A percentile compares a stretch with the other conserved stretches of the same genome.
Evolutionary conservation across 2,113 vertebrate genomes (phyloP).

Genomic region (Nannobrachium achirus): DNA sequence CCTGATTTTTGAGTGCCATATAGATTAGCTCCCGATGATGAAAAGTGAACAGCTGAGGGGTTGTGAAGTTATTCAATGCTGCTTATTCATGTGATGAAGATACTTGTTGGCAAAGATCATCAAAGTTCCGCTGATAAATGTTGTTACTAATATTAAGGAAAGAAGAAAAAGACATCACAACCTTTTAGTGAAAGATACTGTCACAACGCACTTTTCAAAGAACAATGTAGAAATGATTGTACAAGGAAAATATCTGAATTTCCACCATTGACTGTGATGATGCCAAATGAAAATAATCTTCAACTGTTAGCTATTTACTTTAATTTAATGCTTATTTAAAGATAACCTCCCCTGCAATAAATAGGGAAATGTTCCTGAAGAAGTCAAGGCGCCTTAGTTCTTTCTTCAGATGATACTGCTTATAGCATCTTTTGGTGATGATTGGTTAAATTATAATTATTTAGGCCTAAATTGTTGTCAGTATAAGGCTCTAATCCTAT

Average conservation of each 20-base stretch:
- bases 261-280: slow-evolving; percentile 69
- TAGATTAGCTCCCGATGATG: slow-evolving; percentile 49
- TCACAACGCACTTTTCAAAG: slow-evolving; percentile 70
- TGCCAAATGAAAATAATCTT: slow-evolving; percentile 70
- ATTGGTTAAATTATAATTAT: slow-evolving; percentile 67
- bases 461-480: slow-evolving; percentile 55
- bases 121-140: slow-evolving; percentile 5
- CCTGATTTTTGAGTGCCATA: slow-evolving; percentile 68
- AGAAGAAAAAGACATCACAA: slow-evolving; percentile 2
- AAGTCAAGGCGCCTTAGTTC: slow-evolving; percentile 41
- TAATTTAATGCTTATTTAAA: slow-evolving; percentile 60
- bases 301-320: slow-evolving; percentile 60
- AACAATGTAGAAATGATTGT: slow-evolving; percentile 73
- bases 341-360: slow-evolving; percentile 46
- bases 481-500: slow-evolving; percentile 65
- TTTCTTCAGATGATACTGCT: slow-evolving; percentile 53
- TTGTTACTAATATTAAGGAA: background rate
- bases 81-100: slow-evolving; percentile 10
- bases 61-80: slow-evolving; percentile 23
- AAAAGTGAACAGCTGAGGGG: slow-evolving; percentile 41
- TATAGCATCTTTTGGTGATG: slow-evolving; percentile 62
- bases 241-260: slow-evolving; percentile 43
- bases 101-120: slow-evolving; percentile 26
- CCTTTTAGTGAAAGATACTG: slow-evolving; percentile 47
- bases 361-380: slow-evolving; percentile 29